These are phyloP conservation scores for Silurus lanzhouensis DNA, from an alignment of 2,797 vertebrate genomes.

Conservation along the genomic window DNA sequence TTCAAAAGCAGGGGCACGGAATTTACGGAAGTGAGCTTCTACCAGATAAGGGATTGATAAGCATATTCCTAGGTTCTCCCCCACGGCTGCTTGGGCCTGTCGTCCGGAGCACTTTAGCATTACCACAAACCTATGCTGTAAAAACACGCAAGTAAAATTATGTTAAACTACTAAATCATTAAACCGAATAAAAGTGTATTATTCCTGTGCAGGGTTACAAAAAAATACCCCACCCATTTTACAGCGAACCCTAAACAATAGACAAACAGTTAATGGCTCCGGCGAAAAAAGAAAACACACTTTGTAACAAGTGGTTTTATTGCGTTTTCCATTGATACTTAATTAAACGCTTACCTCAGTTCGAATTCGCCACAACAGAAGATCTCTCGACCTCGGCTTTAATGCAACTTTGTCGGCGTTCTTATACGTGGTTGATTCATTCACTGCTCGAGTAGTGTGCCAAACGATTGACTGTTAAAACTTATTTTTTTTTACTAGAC, in stretches of 20 bases:
- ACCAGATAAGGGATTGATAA: slow-evolving; percentile 49
- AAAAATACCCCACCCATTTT: slow-evolving; percentile 41
- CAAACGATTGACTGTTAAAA: too few species aligned
- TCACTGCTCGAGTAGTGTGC: not conserved
- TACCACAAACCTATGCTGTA: not conserved
- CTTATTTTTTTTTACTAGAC: not conserved
- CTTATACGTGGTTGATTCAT: not conserved
- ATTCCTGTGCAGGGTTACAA: too few species aligned
- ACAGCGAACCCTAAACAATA: slow-evolving; percentile 4
- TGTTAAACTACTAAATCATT: not conserved
- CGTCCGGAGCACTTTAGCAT: not conserved
- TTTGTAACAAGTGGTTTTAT: not conserved
- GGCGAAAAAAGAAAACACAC: not conserved
- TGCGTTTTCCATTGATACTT: not conserved
- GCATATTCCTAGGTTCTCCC: not conserved
- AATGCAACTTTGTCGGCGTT: slow-evolving; percentile 25
- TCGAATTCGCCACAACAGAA: not conserved
- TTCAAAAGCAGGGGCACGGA: not conserved
- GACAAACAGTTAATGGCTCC: not conserved
- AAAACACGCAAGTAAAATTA: not conserved
- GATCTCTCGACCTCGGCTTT: not conserved
- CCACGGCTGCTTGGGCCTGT: not conserved
- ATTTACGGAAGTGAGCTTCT: slow-evolving; percentile 24
- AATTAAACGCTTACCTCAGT: not conserved
- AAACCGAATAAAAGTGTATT: not conserved